Evolutionary conservation across 2,888 invertebrate species (phyloP).

Genomic region (Epinotia brunnichana): DNA sequence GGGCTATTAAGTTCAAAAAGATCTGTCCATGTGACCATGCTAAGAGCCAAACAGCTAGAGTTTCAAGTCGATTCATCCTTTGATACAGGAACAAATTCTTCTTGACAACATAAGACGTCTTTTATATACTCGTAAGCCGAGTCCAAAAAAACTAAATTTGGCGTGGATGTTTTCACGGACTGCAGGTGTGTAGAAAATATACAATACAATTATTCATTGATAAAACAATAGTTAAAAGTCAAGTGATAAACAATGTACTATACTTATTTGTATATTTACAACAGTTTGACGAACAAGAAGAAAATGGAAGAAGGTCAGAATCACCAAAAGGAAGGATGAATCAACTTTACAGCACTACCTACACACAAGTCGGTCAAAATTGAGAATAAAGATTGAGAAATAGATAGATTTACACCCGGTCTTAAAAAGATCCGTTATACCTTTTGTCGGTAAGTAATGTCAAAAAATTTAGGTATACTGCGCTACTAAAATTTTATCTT

Average conservation of each 20-base stretch:
- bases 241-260: too few relatives aligned
- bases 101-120: not conserved
- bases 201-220: too few relatives aligned
- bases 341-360: conserved; percentile 14
- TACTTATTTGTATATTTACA: too few relatives aligned
- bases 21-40: conserved; percentile 15
- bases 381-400: not conserved
- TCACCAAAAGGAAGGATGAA: conserved; percentile 2
- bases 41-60: not conserved
- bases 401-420: not conserved
- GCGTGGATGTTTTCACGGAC: not conserved
- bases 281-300: too few relatives aligned
- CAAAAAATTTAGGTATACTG: too few relatives aligned
- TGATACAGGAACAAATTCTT: not conserved
- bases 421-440: too few relatives aligned
- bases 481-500: too few relatives aligned
- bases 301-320: not conserved
- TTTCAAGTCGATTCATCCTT: conserved; percentile 16
- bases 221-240: too few relatives aligned
- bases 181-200: not conserved
- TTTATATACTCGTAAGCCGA: not conserved
- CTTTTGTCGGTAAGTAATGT: not conserved
- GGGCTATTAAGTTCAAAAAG: not conserved
- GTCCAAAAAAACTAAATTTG: not conserved
- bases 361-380: conserved; percentile 11